A percentile compares a stretch with the other conserved stretches of the same genome.
Conservation (phyloP, 2,797 vertebrate species). For the Dromococcyx pavoninus region DNA sequence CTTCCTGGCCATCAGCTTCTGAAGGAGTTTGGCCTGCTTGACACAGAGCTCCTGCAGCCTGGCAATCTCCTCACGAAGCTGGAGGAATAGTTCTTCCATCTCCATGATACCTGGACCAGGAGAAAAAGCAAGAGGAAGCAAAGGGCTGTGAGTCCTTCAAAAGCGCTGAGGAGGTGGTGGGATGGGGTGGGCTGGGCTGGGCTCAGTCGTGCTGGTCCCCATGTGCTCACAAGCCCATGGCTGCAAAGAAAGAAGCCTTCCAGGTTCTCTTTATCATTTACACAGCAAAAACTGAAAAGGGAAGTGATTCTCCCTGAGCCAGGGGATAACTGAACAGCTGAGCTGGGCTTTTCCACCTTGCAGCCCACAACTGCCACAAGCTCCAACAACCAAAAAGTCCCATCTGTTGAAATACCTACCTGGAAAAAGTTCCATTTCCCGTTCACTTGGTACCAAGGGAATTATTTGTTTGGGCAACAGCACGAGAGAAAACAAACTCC, state of each 20-base stretch:
- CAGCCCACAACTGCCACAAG: accelerated
- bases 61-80: constrained; percentile 81
- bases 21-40: constrained; percentile 81
- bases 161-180: not conserved
- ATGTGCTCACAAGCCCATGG: accelerated
- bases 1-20: constrained; percentile 71
- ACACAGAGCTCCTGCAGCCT: constrained; percentile 79
- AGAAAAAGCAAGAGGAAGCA: not conserved
- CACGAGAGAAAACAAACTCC: not conserved
- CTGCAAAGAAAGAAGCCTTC: not conserved
- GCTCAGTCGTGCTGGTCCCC: not conserved
- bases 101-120: not conserved
- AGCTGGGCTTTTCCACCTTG: not conserved
- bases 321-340: not conserved
- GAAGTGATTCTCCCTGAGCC: not conserved
- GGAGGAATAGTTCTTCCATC: constrained; percentile 82
- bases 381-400: not conserved
- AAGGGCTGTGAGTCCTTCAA: accelerated
- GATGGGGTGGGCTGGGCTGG: not conserved
- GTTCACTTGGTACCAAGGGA: not conserved
- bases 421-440: not conserved
- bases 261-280: not conserved
- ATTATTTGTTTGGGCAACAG: accelerated
- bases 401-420: not conserved
- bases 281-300: not conserved